These are phyloP conservation scores for Promerops cafer DNA, from an alignment of 2,113 vertebrate genomes.

Conservation along the genomic window DNA sequence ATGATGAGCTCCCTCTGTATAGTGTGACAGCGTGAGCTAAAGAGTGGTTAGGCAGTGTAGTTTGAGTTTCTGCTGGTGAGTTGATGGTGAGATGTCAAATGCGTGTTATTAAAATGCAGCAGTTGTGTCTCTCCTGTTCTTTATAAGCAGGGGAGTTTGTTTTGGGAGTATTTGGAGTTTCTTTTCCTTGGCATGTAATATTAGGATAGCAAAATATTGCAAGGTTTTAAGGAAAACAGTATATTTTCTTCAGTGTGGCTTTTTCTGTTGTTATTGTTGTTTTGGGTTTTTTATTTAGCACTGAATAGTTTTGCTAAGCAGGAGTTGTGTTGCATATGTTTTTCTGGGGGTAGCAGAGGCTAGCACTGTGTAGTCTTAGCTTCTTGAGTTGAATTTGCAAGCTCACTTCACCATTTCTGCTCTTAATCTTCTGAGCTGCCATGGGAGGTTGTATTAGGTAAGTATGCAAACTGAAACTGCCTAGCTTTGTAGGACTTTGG, in stretches of 20 bases:
- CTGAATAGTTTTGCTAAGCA: background rate
- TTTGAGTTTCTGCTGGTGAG: background rate
- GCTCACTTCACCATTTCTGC: slow-evolving; percentile 34
- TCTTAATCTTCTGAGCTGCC: slow-evolving; percentile 58
- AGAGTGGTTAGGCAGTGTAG: background rate
- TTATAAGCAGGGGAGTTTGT: background rate
- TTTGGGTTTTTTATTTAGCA: background rate
- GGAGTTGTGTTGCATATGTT: background rate
- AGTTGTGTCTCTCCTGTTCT: background rate
- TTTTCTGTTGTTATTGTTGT: background rate
- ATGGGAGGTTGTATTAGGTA: slow-evolving; percentile 20
- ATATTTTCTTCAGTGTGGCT: background rate
- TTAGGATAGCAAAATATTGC: background rate
- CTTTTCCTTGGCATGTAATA: background rate
- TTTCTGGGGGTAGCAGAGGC: background rate
- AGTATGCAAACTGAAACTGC: background rate
- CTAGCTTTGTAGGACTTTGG: background rate
- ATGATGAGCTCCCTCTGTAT: background rate
- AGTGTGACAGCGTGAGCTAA: background rate
- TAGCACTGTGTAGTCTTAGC: background rate
- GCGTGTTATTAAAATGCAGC: background rate
- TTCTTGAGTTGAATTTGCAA: background rate
- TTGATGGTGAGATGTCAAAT: background rate
- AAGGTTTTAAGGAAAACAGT: background rate
- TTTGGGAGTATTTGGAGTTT: background rate